Base-by-base conservation (phyloP, 2,797 vertebrate species). In the Acipenser ruthenus region DNA sequence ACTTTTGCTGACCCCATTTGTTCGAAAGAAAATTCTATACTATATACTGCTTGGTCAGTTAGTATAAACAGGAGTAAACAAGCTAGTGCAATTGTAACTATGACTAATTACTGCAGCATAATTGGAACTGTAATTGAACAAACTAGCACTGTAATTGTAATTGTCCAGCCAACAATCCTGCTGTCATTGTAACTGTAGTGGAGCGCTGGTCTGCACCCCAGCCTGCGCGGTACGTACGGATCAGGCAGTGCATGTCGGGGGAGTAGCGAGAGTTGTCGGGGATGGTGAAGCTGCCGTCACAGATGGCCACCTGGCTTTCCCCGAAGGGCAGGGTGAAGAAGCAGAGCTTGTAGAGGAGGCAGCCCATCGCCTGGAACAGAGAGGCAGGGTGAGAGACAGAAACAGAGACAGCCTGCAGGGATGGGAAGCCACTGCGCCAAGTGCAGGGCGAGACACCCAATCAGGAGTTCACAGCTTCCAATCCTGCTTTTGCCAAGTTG, bases 291-390 rank as follows among this genome's bases (percentile, higher is more conserved):
- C 86, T 99, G 74, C 97, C 97, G 8, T 99, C 97, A 73, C 97
- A 99, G 80, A 99, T 99, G 15, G 96, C 95, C 74, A 99, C 97
- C 84, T 97, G 95, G 79, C 96, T 99, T 87, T 99, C 97, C 52
- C 97, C 97, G 18, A 99, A 99, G 0, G 97, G 97, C 79, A 99
- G 81, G 1, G 95, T 98, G 82, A 99, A 99, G 81, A 90, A 99
- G 74, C 96, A 99, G 69, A 99, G 85, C 80, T 99, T 99, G 85
- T 99, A 99, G 13, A 99, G 91, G 69, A 99, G 88, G 82, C 97
- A 99, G 74, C 97, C 97, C 65, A 99, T 89, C 62, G 97, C 97
- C 97, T 99, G 74, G 8, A 71, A 4, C 9, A 71, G 50, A 50
- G 49, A 76, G 10, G 75, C 66, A 61, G 6, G 72, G 9, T n/a